Conservation (phyloP, 1,140 invertebrate genomes). For the Phenacoccus solenopsis region DNA sequence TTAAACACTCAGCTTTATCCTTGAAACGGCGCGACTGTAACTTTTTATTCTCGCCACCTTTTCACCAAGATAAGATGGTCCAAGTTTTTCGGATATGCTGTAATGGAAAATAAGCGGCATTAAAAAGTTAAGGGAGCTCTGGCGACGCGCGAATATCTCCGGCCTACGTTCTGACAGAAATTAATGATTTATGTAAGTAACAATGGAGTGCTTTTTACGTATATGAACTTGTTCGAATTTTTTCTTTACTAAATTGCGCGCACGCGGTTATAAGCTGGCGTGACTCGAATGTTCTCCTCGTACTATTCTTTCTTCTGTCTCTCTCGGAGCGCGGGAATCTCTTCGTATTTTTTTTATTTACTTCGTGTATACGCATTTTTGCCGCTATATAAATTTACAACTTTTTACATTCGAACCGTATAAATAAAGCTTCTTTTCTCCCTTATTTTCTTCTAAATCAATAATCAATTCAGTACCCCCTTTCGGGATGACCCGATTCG, state of each 20-base stretch:
- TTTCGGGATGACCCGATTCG: no score
- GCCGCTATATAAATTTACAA: not conserved
- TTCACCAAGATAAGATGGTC: not conserved
- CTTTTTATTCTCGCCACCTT: not conserved
- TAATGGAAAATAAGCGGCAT: not conserved
- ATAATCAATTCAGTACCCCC: not conserved
- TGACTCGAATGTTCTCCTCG: no score
- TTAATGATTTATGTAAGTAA: constrained; percentile 3
- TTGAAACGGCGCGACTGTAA: not conserved
- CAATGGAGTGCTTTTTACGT: not conserved
- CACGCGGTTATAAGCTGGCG: no score
- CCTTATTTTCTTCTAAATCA: not conserved
- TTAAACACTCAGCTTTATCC: not conserved
- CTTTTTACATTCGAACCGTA: not conserved
- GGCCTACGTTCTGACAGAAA: not conserved
- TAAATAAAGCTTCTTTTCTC: not conserved
- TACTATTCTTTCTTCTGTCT: no score
- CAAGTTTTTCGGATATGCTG: not conserved
- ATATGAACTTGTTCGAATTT: not conserved
- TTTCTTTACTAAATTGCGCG: not conserved
- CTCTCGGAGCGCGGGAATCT: no score
- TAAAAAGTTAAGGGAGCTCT: not conserved
- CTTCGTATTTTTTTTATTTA: not conserved
- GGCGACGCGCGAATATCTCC: not conserved
- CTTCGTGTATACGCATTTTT: not conserved